Base-by-base conservation (phyloP, 2,113 vertebrate genomes). In the Lampris megalopsis region DNA sequence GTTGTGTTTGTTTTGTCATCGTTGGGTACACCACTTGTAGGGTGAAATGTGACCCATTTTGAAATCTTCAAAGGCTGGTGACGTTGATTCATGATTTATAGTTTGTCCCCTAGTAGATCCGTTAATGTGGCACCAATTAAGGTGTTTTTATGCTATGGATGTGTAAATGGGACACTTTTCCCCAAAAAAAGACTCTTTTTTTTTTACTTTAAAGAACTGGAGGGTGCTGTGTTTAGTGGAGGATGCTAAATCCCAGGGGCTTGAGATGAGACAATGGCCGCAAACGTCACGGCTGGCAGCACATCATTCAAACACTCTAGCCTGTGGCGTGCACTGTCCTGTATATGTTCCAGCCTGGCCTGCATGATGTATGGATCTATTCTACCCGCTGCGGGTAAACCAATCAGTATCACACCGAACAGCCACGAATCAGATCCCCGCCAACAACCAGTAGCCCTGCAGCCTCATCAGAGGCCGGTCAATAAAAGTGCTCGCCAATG, bases 281-380 rank as follows among this genome's bases (percentile, higher is more conserved):
- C 85, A 74, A 67, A 81, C 66, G 70, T 63, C 71, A 80, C 63
- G 85, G 82, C 77, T 82, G 65, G 71, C 70, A 79, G 74, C 65
- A 40, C 24, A 84, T 81, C 80, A 57, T 78, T 79, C 73, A 64
- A 42, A 65, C 75, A 35, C 77, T 63, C 75, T 78, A 81, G 83
- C 79, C 72, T 89, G 83, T 66, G 60, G 79, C 57, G 83, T 63
- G 60, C 69, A 63, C 54, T 66, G 64, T 8, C 63, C 68, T 9
- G 10, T 73, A 83, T 73, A 83, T 84, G 80, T 78, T 77, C 77
- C 77, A 71, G 86, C 88, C 80, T 86, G 82, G 76, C 87, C 75
- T 65, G 50, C 38, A 79, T 81, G 86, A 92, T 88, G 66, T 85
- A 88, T 91, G 83, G 81, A 88, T 92, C 86, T 85, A 67, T 67